These are phyloP conservation scores for Euphonia xanthogaster DNA, from an alignment of 2,797 vertebrate species.

Conservation along the genomic window DNA sequence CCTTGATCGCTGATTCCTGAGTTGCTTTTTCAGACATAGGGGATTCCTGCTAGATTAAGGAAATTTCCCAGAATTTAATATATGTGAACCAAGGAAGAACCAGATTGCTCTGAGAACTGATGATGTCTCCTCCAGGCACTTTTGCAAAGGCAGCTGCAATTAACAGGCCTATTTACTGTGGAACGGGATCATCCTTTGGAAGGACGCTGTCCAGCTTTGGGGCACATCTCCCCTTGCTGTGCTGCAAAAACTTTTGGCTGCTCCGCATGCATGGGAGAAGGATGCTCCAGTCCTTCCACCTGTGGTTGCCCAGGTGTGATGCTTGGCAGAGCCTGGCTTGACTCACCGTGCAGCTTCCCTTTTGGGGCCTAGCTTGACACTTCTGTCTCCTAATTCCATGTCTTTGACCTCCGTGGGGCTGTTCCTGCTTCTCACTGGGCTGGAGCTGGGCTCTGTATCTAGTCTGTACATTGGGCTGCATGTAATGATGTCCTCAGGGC, in stretches of 20 bases:
- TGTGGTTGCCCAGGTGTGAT: background rate
- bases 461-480: background rate
- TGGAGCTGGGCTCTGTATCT: background rate
- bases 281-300: background rate
- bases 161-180: background rate
- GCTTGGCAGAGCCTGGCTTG: background rate
- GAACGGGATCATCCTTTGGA: background rate
- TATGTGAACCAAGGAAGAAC: background rate
- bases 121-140: background rate
- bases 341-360: fast-evolving
- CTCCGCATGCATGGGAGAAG: fast-evolving
- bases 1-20: background rate
- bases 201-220: background rate
- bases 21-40: background rate
- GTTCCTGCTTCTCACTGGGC: background rate
- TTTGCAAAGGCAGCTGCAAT: background rate
- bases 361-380: background rate
- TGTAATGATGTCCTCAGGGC: background rate
- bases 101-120: background rate
- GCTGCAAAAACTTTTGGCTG: background rate
- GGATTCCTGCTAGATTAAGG: background rate
- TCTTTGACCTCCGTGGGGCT: background rate
- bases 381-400: background rate
- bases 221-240: background rate
- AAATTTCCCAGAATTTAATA: background rate